Evolutionary conservation across 2,113 vertebrate genomes (phyloP), one percentile per base, ranked within the genome.

Genomic region (Tamias sibiricus): DNA sequence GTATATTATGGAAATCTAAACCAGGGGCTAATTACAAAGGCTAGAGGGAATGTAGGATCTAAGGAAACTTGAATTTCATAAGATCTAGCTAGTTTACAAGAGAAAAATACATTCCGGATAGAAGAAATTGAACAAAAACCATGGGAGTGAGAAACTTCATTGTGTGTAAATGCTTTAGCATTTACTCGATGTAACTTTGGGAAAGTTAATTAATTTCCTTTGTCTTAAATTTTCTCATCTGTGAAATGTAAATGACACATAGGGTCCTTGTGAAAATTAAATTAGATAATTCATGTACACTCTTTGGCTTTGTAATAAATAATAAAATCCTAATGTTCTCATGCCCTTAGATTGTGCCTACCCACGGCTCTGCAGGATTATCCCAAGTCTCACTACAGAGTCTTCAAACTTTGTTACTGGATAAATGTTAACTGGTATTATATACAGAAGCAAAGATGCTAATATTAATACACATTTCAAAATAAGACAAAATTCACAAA

Each of bases 141-240:
- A 59, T 1, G 35, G 14, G 44, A 2, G 1, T 75, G 8, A 87
- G 76, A 80, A 94, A 80, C 4, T 14, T 74, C 3, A 35, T 6
- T 42, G 2, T 24, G 28, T 64, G 1, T 47, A 87, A 74, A 91
- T 72, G 24, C 17, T 76, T 57, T 72, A 42, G 37, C 2, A 24
- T 76, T 91, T 62, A 24, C 30, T 30, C 14, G 35, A 75, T 94
- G 57, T 83, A 79, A 69, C 14, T 62, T 68, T 79, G 57, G 8
- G 49, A 19, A 57, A 75, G 4, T 22, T 84, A 64, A 87, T 42
- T 92, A 82, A 94, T 68, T 59, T 93, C 19, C 26, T 13, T 85
- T 91, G 20, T 81, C 6, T 93, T 47, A 91, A 71, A 68, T n/a
- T 62, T 95, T 95, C n/a, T 77, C 22, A 35, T 86, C 12, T 83